Evolutionary conservation across 2,888 invertebrate species (phyloP), one percentile per base, ranked within the genome.

Genomic region (Nesidiocoris tenuis): DNA sequence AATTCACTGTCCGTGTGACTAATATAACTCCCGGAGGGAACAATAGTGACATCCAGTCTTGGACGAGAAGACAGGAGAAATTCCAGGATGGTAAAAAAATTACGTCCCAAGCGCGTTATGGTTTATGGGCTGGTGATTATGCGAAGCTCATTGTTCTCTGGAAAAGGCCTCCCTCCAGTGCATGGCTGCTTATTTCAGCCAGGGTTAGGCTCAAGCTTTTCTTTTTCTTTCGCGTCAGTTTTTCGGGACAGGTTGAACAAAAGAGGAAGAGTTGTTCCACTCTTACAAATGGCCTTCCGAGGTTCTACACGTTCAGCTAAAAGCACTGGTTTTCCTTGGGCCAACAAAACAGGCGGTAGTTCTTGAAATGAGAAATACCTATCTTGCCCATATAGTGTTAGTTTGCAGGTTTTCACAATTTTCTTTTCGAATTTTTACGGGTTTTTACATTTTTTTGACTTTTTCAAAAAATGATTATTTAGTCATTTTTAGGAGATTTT

Each of bases 51-150:
- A 39, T 7, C 39, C 5, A 39, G 12, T 12, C 3, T 39, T 39
- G 39, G 3, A 39, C 39, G 39, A 39, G 39, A 39, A 39, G 12
- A 39, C 39, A 39, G 39, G 12, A 39, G 12, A 39, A 39, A 39
- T 39, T 3, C 39, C 39, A 39, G 12, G 12, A 39, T 7, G 39
- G 3, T 3, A 12, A 39, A 39, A 39, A 39, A 7, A 12, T 39
- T 39, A 7, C 39, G 12, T 39, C 12, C 39, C 12, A 12, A 39
- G 5, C n/a, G n/a, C 74, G 74, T 74, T 64, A 64, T 63, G 64
- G 74, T 74, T 74, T 74, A 74, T 74, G 74, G 74, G 56, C 63
- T 64, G 64, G 64, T 64, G 74, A 74, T 74, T 74, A 74, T 74
- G 64, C 74, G 64, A 19, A 70, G 64, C 64, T 74, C 74, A 64